Evolutionary conservation across 1,140 invertebrate genomes (phyloP).

Genomic region (Drosophila setifemur): DNA sequence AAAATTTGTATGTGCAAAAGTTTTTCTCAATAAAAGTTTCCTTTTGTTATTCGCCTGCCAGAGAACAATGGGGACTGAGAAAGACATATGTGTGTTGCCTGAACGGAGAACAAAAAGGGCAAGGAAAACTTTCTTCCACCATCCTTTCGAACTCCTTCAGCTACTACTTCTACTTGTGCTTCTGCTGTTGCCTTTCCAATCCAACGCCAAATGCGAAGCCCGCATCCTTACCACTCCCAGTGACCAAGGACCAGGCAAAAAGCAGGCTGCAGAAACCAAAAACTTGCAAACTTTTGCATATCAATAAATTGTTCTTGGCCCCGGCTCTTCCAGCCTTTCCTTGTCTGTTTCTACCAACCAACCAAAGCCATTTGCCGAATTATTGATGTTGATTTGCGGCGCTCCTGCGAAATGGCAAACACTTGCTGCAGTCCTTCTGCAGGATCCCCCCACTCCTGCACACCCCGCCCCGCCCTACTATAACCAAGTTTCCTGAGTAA

Average conservation of each 20-base stretch:
- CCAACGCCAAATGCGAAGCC: constrained; percentile 34
- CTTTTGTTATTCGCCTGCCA: constrained; percentile 65
- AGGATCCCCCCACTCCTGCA: neutral
- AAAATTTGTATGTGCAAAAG: constrained; percentile 78
- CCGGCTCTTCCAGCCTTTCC: neutral
- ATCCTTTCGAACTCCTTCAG: constrained; percentile 17
- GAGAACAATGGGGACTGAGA: constrained; percentile 56
- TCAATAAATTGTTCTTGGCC: constrained; percentile 71
- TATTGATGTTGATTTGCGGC: constrained; percentile 79
- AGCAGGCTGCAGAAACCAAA: constrained; percentile 48
- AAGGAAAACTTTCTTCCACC: constrained; percentile 43
- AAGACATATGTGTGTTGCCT: constrained; percentile 50
- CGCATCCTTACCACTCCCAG: constrained; percentile 22
- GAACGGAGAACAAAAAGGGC: constrained; percentile 48
- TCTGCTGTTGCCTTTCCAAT: constrained; percentile 34
- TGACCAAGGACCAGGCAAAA: constrained; percentile 13
- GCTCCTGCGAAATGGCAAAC: constrained; percentile 47
- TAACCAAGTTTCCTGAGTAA: constrained; percentile 9
- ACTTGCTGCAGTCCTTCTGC: constrained; percentile 39
- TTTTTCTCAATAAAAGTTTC: constrained; percentile 77
- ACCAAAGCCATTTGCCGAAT: constrained; percentile 46
- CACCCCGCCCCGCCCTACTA: neutral
- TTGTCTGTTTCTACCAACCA: no score
- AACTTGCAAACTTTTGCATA: constrained; percentile 76
- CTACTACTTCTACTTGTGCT: constrained; percentile 7